Base-by-base conservation (phyloP, 2,888 invertebrate genomes). In the Apamea epomidion region DNA sequence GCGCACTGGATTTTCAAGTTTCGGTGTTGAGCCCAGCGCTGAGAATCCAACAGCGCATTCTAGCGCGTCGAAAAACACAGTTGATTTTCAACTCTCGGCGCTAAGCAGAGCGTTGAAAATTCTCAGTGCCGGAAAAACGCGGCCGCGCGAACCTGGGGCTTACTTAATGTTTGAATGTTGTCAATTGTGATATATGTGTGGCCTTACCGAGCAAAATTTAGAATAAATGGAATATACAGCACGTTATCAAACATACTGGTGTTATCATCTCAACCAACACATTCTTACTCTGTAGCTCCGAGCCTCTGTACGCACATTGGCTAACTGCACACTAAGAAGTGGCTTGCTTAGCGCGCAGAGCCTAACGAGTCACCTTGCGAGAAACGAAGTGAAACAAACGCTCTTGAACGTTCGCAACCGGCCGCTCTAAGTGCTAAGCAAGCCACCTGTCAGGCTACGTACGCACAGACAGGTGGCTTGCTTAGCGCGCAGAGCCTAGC, bases 181-280 rank as follows among this genome's bases (percentile, higher is more conserved):
- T 84, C 70, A 74, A 85, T 80, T 85, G 85, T 85, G 85, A 85
- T 87, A 86, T 2, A 86, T 1, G 48, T 32, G 85, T 58, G 85
- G 85, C 85, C 85, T 86, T 86, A 86, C 32, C 32, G n/a, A 32
- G 64, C 45, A 37, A 78, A 74, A 75, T 84, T 76, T 75, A 77
- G 74, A 67, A 32, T 83, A 80, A 71, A 78, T 64, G 21, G 1
- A 62, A 25, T 71, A 18, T 71, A 62, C 25, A 12, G 12, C 32
- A 32, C 32, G 48, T 74, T 37, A 58, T 58, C 10, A 6, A 1
- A 76, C n/a, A n/a, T 32, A 14, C 18, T 76, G 6, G 29, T 76
- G 42, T 65, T 65, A n/a, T 29, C 21, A 64, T 75, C 16, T 37
- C 8, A 64, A 48, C 12, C 54, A 65, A 65, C 18, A 48, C 12